Percentiles rank a stretch among this genome's conserved stretches.
Conservation (phyloP, 2,113 vertebrate genomes). For the Gobius niger region DNA sequence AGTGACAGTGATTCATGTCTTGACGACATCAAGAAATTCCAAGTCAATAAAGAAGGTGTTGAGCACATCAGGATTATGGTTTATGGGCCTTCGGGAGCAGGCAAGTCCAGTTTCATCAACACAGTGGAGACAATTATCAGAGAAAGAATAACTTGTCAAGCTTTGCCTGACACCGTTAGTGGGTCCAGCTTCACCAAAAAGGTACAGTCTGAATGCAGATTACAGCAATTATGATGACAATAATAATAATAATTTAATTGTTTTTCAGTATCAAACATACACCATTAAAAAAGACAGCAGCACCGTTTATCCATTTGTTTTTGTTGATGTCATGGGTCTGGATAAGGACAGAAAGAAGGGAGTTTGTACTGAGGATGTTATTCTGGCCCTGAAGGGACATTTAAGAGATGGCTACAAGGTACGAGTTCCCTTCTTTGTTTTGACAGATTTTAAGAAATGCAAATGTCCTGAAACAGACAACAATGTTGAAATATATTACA, state of each 20-base stretch:
- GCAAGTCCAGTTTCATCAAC: conserved; percentile 36
- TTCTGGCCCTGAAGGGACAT: not conserved
- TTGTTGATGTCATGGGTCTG: not conserved
- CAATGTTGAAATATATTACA: no score
- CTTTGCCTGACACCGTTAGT: not conserved
- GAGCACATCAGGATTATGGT: conserved; percentile 12
- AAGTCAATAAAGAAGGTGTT: not conserved
- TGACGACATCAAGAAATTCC: not conserved
- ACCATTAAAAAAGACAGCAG: not conserved
- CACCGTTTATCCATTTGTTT: conserved; percentile 2
- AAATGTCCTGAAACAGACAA: no score
- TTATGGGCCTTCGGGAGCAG: conserved; percentile 5
- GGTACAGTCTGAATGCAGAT: not conserved
- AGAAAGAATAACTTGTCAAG: conserved; percentile 1
- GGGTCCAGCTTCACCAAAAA: conserved; percentile 5
- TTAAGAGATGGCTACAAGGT: not conserved
- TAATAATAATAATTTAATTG: no score
- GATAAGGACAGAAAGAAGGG: not conserved
- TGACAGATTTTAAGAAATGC: no score
- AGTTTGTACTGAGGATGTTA: not conserved
- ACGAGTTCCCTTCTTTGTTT: not conserved
- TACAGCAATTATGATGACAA: no score
- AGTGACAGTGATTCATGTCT: not conserved
- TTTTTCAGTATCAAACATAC: conserved; percentile 11
- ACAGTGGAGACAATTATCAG: conserved; percentile 13